phyloP scores from a whole-genome alignment of 2,113 vertebrate genomes.

The Lamprologus speciosus region DNA sequence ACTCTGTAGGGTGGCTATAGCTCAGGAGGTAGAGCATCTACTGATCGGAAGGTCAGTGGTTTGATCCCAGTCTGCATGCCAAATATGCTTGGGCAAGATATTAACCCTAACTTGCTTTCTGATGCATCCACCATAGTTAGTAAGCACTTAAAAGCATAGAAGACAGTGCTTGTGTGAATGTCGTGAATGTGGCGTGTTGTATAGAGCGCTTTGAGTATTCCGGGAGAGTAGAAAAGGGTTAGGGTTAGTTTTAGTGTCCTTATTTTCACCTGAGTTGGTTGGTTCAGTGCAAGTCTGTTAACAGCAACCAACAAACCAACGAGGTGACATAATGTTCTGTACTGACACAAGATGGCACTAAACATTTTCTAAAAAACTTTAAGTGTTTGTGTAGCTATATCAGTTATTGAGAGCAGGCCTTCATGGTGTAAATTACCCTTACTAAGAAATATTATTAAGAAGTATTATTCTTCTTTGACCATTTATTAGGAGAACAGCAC shows the following conservation, averaged over 20 bases:
- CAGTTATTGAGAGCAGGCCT: neutral
- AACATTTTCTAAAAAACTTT: neutral
- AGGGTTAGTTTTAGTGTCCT: neutral
- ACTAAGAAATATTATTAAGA: neutral
- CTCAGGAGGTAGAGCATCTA: neutral
- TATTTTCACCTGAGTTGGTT: neutral
- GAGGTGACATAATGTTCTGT: neutral
- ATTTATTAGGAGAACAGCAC: neutral
- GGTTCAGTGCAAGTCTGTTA: neutral
- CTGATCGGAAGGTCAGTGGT: neutral
- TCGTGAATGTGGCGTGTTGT: neutral
- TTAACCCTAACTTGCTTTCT: neutral
- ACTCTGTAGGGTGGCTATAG: neutral
- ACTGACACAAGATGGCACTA: neutral
- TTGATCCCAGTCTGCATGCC: neutral
- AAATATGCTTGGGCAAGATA: neutral
- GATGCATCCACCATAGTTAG: neutral
- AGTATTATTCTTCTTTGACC: neutral
- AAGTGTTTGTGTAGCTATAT: neutral
- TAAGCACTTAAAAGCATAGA: neutral
- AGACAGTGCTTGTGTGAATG: neutral
- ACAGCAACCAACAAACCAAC: neutral
- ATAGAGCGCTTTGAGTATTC: neutral
- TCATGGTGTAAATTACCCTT: neutral
- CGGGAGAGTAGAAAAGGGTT: neutral